phyloP scores from a whole-genome alignment of 1,140 invertebrate genomes.

The Heliconius eleuchia region DNA sequence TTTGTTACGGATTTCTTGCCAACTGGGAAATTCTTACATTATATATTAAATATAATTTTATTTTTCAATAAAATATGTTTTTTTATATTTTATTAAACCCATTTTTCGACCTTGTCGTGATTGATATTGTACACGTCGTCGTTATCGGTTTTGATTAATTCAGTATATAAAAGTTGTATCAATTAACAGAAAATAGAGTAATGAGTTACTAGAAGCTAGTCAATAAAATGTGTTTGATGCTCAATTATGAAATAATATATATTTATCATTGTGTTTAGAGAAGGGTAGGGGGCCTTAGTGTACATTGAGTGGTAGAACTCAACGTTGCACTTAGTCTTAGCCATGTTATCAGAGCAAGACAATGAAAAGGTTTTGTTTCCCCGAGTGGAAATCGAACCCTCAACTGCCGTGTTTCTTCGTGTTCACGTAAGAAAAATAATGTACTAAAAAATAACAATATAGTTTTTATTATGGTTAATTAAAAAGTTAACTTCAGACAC shows the following conservation, averaged over 20 bases:
- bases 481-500: no score
- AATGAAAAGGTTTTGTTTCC: no score
- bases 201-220: background rate
- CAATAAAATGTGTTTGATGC: background rate
- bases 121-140: background rate
- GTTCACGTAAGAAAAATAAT: background rate
- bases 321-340: no score
- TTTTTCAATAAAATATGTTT: slow-evolving; percentile 4
- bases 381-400: no score
- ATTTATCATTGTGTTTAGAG: no score
- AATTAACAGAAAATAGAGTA: background rate
- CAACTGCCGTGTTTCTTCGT: background rate
- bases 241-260: background rate
- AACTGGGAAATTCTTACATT: background rate
- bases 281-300: no score
- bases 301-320: no score
- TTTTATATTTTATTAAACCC: background rate
- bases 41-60: background rate
- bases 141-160: background rate
- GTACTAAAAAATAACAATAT: background rate
- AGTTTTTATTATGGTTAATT: background rate
- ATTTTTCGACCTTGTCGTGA: background rate
- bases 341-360: no score
- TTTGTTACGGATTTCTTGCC: slow-evolving; percentile 11
- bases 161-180: background rate